A percentile compares a stretch with the other conserved stretches of the same genome.
These are phyloP conservation scores for Cantharis flavilabris DNA, from an alignment of 2,888 invertebrate species.

Conservation along the genomic window DNA sequence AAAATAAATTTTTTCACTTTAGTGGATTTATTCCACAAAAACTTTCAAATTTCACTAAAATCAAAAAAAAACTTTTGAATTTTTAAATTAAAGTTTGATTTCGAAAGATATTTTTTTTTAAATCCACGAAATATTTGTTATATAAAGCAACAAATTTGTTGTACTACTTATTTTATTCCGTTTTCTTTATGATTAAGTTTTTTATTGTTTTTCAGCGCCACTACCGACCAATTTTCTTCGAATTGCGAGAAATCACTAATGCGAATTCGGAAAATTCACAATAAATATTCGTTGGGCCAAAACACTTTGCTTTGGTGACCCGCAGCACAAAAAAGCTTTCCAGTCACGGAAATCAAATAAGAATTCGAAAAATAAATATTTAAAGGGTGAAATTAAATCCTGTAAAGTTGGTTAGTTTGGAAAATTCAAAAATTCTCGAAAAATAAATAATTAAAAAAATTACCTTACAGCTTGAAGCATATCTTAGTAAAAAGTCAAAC, in stretches of 20 bases:
- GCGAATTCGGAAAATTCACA: background rate
- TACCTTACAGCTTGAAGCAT: slow-evolving; percentile 18
- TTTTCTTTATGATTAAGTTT: background rate
- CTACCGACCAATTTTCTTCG: too few relatives aligned
- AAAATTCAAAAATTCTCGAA: too few relatives aligned
- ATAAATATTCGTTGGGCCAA: background rate
- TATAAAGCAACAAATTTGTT: too few relatives aligned
- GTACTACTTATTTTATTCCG: background rate
- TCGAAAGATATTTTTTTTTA: too few relatives aligned
- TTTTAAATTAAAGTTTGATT: too few relatives aligned
- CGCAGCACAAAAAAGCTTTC: background rate
- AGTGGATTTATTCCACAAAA: too few relatives aligned
- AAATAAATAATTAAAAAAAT: background rate
- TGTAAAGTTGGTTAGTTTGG: background rate
- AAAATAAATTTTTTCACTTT: too few relatives aligned
- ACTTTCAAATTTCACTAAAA: too few relatives aligned
- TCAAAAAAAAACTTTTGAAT: too few relatives aligned
- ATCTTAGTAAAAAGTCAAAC: background rate
- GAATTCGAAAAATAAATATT: background rate
- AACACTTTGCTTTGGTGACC: background rate
- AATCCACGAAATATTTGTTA: too few relatives aligned
- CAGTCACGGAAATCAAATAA: background rate
- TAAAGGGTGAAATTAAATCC: background rate
- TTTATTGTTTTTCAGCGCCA: background rate
- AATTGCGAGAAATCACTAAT: background rate